phyloP scores from a whole-genome alignment of 2,113 vertebrate species.

The Sorex araneus region DNA sequence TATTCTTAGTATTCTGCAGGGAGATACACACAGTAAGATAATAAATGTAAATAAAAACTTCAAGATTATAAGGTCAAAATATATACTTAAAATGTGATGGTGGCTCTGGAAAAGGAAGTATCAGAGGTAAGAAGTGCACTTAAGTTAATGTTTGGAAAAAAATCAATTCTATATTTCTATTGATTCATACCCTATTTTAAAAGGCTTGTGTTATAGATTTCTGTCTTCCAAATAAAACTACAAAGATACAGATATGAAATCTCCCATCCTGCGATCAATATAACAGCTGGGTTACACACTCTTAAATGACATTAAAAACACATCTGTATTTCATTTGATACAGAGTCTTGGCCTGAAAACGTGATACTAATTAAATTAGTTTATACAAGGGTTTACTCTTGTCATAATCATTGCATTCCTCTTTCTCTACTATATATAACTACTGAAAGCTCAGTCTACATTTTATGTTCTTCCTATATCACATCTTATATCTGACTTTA shows the following conservation, averaged over 20 bases:
- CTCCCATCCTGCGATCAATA: background rate
- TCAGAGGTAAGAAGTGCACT: background rate
- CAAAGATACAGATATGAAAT: slow-evolving; percentile 3
- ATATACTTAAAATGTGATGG: background rate
- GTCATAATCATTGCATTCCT: no score
- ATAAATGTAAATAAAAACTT: background rate
- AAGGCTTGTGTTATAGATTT: background rate
- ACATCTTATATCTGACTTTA: no score
- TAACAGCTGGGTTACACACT: background rate
- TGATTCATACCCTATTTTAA: background rate
- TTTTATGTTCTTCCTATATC: no score
- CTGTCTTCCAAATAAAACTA: background rate
- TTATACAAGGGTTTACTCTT: background rate
- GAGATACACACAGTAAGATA: background rate
- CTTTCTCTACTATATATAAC: no score
- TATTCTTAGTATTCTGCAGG: background rate
- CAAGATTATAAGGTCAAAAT: background rate
- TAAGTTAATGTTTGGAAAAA: background rate
- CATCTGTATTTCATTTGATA: background rate
- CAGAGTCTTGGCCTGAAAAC: background rate
- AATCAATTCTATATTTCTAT: background rate
- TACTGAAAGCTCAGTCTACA: no score
- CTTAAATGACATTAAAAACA: background rate
- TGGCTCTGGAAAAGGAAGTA: background rate
- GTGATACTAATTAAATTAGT: background rate